Base-by-base conservation (phyloP, 1,140 invertebrate species). In the Bombus affinis region DNA sequence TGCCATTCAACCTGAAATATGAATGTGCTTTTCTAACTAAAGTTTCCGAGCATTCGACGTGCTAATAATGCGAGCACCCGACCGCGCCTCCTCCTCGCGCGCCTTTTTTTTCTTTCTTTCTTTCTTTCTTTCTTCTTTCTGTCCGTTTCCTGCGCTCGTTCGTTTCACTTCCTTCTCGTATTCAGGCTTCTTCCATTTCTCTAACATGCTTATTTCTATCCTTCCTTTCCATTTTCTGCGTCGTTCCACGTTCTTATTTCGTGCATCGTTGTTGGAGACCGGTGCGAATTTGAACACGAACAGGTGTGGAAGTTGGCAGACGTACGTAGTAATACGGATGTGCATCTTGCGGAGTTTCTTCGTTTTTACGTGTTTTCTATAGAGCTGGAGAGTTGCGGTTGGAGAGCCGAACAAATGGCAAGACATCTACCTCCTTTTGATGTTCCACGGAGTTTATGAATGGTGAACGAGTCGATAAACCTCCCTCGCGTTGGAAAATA, bases 21-120 rank as follows among this genome's bases (percentile, higher is more conserved):
- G 88, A 89, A 91, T 91, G 88, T 87, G 83, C 79, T 70, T 86
- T 82, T 78, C 79, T 79, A 76, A 81, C 84, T 68, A 89, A 89
- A 89, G 85, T 91, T 91, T 89, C 77, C 85, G 73, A 91, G 79
- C 73, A 89, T 91, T 88, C 87, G 85, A 89, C 85, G 82, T 89
- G 87, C 89, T 91, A 91, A 91, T 91, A 91, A 91, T 90, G 66
- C 77, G 83, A 86, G 22, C 68, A 28, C 39, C 86, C 82, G 57
- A 53, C 82, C 83, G 77, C 32, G 35, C 53, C 10, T 13, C 35
- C 18, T 77, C 37, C 44, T 25, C 53, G n/a, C 44, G 3, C 6
- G 15, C 1, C 28, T 78, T 53, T 66, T 70, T 32, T 15, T 62
- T 62, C n/a, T n/a, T 32, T 32, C 12, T 22, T 3, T n/a, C 59